A percentile compares a stretch with the other conserved stretches of the same genome.
Evolutionary conservation across 2,888 invertebrate species (phyloP).

Genomic region (Molanna angustata): DNA sequence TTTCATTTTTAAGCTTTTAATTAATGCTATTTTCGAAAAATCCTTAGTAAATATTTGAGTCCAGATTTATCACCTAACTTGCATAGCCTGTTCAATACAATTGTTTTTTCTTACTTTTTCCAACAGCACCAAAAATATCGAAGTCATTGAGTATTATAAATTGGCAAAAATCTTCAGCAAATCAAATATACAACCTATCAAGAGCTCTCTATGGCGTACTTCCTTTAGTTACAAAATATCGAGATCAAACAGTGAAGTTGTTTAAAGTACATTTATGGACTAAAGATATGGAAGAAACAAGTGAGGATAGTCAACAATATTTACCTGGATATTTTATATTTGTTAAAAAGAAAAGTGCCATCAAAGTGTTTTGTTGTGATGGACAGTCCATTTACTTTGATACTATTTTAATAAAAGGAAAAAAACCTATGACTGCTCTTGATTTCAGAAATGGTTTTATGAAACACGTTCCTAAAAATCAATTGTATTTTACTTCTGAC

Average conservation of each 20-base stretch:
- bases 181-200: conserved; percentile 66
- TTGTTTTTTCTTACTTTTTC: no score
- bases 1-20: no score
- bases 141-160: conserved; percentile 58
- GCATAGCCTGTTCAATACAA: no score
- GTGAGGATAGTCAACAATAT: conserved; percentile 18
- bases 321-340: conserved; percentile 61
- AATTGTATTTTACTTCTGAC: conserved; percentile 20
- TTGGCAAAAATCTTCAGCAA: conserved; percentile 65
- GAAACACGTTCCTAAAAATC: conserved; percentile 49
- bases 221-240: conserved; percentile 60
- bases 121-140: conserved; percentile 73
- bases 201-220: conserved; percentile 67
- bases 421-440: conserved; percentile 68
- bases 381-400: conserved; percentile 62
- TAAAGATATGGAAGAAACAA: conserved; percentile 34
- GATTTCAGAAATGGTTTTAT: conserved; percentile 89
- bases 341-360: conserved; percentile 53
- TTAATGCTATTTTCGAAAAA: no score
- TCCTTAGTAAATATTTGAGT: no score
- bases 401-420: conserved; percentile 64
- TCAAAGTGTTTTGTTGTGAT: conserved; percentile 67
- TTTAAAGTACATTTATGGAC: conserved; percentile 52
- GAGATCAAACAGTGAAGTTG: conserved; percentile 60
- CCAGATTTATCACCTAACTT: no score